Evolutionary conservation across 2,113 vertebrate genomes (phyloP).

Genomic region (Urocitellus parryii): DNA sequence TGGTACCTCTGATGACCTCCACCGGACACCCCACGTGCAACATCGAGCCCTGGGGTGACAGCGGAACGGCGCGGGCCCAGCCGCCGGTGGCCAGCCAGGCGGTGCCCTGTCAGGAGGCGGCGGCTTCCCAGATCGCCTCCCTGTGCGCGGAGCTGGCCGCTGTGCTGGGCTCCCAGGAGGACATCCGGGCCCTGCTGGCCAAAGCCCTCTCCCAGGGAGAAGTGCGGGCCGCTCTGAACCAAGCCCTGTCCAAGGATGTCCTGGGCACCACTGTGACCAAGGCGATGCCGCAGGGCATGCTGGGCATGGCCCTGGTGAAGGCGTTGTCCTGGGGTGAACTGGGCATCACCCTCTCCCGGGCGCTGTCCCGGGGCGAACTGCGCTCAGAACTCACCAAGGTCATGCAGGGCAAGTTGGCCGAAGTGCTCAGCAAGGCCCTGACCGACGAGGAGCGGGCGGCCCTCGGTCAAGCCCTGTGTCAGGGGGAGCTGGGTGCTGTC

Average conservation of each 20-base stretch:
- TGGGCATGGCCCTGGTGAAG: slow-evolving; percentile 61
- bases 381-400: slow-evolving; percentile 38
- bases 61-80: accelerated
- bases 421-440: slow-evolving; percentile 45
- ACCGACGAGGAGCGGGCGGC: neutral
- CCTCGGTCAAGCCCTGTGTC: slow-evolving; percentile 69
- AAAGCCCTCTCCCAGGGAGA: slow-evolving; percentile 70
- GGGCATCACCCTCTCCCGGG: neutral
- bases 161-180: slow-evolving; percentile 59
- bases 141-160: slow-evolving; percentile 53
- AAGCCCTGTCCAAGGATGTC: slow-evolving; percentile 70
- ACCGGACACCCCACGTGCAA: neutral
- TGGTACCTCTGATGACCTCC: slow-evolving; percentile 1
- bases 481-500: slow-evolving; percentile 65
- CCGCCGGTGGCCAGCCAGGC: accelerated
- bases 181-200: slow-evolving; percentile 10
- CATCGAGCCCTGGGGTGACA: slow-evolving; percentile 67
- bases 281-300: slow-evolving; percentile 61
- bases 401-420: slow-evolving; percentile 38
- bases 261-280: slow-evolving; percentile 18
- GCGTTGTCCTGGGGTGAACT: slow-evolving; percentile 48
- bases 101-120: neutral
- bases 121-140: neutral
- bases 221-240: slow-evolving; percentile 21
- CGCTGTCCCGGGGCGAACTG: slow-evolving; percentile 16